These are phyloP conservation scores for Leucoraja ocellata DNA, from an alignment of 2,797 vertebrate species.

Conservation along the genomic window DNA sequence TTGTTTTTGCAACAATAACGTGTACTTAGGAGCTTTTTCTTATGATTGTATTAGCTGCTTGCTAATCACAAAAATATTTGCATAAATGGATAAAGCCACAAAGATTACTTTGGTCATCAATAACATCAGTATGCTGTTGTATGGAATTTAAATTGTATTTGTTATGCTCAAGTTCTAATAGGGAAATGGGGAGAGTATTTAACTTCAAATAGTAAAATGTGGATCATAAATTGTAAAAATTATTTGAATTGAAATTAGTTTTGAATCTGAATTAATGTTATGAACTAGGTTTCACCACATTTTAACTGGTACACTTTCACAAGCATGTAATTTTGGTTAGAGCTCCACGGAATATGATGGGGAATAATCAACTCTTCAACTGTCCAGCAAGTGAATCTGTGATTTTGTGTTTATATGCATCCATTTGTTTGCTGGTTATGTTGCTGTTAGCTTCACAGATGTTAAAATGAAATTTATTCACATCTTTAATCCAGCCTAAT, in stretches of 20 bases:
- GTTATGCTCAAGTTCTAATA: not conserved
- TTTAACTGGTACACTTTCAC: not conserved
- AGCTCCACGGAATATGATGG: not conserved
- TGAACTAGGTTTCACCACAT: not conserved
- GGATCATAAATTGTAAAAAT: not conserved
- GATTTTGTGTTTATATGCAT: not conserved
- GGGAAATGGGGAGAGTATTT: not conserved
- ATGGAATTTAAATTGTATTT: not conserved
- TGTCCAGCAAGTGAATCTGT: constrained; percentile 20
- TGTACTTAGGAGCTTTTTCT: not conserved
- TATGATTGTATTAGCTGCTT: not conserved
- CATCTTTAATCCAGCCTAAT: not conserved
- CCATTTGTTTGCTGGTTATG: not conserved
- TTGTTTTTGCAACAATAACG: not conserved
- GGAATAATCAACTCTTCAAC: not conserved
- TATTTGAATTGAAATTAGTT: not conserved
- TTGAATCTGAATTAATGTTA: not conserved
- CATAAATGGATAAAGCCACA: not conserved
- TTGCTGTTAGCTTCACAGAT: not conserved
- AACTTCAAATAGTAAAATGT: not conserved
- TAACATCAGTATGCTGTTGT: not conserved
- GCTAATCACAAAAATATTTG: not conserved
- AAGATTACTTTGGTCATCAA: not conserved
- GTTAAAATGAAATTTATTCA: not conserved
- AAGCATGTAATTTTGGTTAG: not conserved